Evolutionary conservation across 2,888 invertebrate genomes (phyloP).

Genomic region (Chrysotoxum bicinctum): DNA sequence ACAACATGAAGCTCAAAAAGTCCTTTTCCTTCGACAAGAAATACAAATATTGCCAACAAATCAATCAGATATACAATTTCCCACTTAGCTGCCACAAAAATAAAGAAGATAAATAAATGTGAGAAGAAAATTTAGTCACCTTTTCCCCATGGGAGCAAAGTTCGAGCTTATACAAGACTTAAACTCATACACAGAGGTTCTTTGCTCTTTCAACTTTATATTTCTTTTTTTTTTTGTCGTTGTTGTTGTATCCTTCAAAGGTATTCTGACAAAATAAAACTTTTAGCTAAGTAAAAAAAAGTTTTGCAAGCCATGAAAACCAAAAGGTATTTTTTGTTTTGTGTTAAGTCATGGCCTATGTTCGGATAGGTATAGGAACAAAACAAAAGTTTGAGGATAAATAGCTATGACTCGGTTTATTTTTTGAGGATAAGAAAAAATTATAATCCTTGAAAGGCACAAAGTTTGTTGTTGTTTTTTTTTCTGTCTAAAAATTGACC

Average conservation of each 20-base stretch:
- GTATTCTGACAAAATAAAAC: slow-evolving; percentile 10
- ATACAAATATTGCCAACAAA: slow-evolving; percentile 12
- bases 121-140: slow-evolving; percentile 22
- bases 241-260: neutral
- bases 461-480: neutral
- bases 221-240: neutral
- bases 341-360: slow-evolving; percentile 18
- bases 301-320: slow-evolving; percentile 5
- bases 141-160: neutral
- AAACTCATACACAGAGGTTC: slow-evolving; percentile 11
- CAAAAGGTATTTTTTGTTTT: slow-evolving; percentile 3
- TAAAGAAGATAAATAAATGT: slow-evolving; percentile 21
- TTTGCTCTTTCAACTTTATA: slow-evolving; percentile 18
- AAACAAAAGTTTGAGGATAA: slow-evolving; percentile 14
- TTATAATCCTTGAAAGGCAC: neutral
- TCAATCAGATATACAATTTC: slow-evolving; percentile 23
- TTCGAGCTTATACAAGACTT: slow-evolving; percentile 23
- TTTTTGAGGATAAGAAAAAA: neutral
- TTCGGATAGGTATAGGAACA: neutral
- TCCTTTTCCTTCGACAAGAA: slow-evolving; percentile 18
- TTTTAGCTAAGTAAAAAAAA: slow-evolving; percentile 12
- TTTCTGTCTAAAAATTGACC: slow-evolving; percentile 17
- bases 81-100: slow-evolving; percentile 5
- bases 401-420: slow-evolving; percentile 11
- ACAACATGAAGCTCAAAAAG: neutral